Evolutionary conservation across 2,113 vertebrate genomes (phyloP).

Genomic region (Pelodiscus sinensis): DNA sequence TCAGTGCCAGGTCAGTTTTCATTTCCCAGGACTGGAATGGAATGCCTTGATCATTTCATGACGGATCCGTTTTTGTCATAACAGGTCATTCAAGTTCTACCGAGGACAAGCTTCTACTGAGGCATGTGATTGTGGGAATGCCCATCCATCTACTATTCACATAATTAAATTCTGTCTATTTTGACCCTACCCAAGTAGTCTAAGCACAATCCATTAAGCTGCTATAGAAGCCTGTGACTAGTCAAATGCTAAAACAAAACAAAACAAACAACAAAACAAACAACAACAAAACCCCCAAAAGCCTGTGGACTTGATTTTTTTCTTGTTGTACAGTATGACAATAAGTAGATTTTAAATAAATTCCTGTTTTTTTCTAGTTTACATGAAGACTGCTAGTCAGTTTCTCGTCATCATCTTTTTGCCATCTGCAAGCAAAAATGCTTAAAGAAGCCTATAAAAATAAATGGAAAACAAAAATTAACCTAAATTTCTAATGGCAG

Average conservation of each 20-base stretch:
- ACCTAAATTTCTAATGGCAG: background rate
- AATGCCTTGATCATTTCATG: background rate
- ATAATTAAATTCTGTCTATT: background rate
- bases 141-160: background rate
- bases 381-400: background rate
- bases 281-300: background rate
- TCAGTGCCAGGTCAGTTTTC: background rate
- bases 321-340: background rate
- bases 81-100: background rate
- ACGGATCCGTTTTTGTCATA: background rate
- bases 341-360: background rate
- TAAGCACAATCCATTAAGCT: background rate
- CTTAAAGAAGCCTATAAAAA: background rate
- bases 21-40: background rate
- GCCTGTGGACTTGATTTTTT: background rate
- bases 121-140: background rate
- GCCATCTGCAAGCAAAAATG: slow-evolving; percentile 10
- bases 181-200: background rate
- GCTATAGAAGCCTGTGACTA: background rate
- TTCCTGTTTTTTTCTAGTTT: background rate
- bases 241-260: background rate
- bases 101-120: background rate
- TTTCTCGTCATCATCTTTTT: slow-evolving; percentile 1
- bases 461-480: slow-evolving; percentile 6
- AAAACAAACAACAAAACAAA: too few relatives aligned